These are phyloP conservation scores for Dysdera silvatica DNA, from an alignment of 1,140 invertebrate genomes.

Conservation along the genomic window DNA sequence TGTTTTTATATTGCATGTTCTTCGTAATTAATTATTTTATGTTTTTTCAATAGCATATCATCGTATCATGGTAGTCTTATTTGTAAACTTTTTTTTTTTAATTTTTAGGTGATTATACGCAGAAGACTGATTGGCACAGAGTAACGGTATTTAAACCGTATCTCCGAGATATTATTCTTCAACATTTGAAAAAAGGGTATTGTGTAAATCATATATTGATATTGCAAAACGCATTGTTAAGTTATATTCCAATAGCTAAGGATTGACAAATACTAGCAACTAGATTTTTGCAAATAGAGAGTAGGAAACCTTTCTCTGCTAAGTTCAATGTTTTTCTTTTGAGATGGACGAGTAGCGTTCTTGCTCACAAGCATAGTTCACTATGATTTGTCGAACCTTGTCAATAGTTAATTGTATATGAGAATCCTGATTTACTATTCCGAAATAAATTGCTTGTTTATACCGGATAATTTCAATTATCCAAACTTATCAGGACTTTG, in stretches of 20 bases:
- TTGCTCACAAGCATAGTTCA: too few species aligned
- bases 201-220: not conserved
- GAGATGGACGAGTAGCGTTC: too few species aligned
- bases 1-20: not conserved
- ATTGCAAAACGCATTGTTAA: not conserved
- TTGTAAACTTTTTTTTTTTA: not conserved
- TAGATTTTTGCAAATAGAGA: too few species aligned
- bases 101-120: conserved; percentile 55
- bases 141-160: conserved; percentile 77
- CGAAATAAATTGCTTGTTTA: too few species aligned
- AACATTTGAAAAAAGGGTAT: conserved; percentile 66
- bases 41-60: not conserved
- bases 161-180: conserved; percentile 65
- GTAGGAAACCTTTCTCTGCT: too few species aligned
- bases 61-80: not conserved
- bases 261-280: not conserved
- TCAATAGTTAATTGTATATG: too few species aligned
- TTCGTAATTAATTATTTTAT: not conserved
- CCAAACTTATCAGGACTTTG: too few species aligned
- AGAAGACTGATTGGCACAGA: conserved; percentile 85
- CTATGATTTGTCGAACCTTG: too few species aligned
- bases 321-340: too few species aligned
- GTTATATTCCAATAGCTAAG: not conserved
- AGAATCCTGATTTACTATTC: too few species aligned
- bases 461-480: too few species aligned